Percentiles rank a stretch among this genome's conserved stretches.
Evolutionary conservation across 1,140 invertebrate genomes (phyloP).

Genomic region (Oryctes rhinoceros): DNA sequence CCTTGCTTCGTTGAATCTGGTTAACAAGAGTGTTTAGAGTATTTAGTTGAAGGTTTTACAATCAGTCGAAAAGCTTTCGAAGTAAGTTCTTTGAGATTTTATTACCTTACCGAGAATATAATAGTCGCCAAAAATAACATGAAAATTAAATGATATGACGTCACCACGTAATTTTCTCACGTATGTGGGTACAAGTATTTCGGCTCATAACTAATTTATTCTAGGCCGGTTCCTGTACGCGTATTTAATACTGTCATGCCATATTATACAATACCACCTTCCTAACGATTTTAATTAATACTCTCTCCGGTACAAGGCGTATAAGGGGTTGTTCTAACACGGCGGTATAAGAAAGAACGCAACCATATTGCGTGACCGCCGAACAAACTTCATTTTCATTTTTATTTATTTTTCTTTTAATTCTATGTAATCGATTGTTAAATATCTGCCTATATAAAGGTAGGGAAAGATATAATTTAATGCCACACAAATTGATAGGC

Average conservation of each 20-base stretch:
- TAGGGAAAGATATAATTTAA: background rate
- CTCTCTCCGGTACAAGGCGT: background rate
- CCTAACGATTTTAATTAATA: conserved; percentile 16
- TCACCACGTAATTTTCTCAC: background rate
- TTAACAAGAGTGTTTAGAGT: no score
- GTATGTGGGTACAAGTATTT: background rate
- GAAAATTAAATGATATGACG: background rate
- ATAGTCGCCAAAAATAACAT: no score
- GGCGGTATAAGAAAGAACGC: background rate
- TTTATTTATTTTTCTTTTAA: conserved; percentile 33
- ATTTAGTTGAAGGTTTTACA: no score
- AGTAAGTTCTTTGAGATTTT: no score
- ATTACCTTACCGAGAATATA: no score
- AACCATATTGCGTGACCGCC: background rate
- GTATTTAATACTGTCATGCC: conserved; percentile 21
- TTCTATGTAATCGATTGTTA: conserved; percentile 29
- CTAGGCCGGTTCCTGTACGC: background rate
- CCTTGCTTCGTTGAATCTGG: no score
- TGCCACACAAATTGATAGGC: background rate
- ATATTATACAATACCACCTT: conserved; percentile 7
- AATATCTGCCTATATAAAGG: background rate
- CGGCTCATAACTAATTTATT: conserved; percentile 21
- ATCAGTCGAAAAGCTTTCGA: no score
- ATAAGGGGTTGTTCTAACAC: background rate
- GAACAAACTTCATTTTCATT: conserved; percentile 8